Evolutionary conservation across 2,113 vertebrate species (phyloP), one percentile per base, ranked within the genome.

Genomic region (Sturnira hondurensis): DNA sequence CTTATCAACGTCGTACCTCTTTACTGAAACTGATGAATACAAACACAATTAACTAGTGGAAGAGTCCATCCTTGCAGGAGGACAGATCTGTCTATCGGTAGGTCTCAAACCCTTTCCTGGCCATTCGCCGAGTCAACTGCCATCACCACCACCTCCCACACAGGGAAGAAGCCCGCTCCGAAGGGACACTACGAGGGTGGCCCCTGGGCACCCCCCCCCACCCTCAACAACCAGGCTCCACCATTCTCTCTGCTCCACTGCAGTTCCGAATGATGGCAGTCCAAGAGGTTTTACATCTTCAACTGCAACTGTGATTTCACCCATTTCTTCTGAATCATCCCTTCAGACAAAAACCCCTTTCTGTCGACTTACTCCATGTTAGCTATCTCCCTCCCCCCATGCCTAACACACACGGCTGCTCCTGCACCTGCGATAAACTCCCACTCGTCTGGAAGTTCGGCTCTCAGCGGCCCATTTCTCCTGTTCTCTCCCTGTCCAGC

Each of bases 21-120:
- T 43, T 38, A 78, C 67, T 71, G 76, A 94, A 89, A 94, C 45
- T 67, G 63, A 50, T 93, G 36, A 91, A 86, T 12, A 14, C 41
- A 58, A 92, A 65, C 19, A 92, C 52, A 86, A 82, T 67, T 65
- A 92, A 77, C 45, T 73, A 24, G 38, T 81, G 65, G 67, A 50
- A 74, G 16, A 84, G 20, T 28, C 16, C 82, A 52, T 71, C 22
- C 7, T 92, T 86, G 52, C 61, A 54, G 77, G 31, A 52, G n/a
- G 52, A 88, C 88, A 9, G 52, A 56, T 45, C 65, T 61, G 26
- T 61, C 58, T 61, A 86, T 36, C 28, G 38, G n/a, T 9, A 74
- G 47, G 70, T 86, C 50, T 45, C 52, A 86, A 77, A 10, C 70
- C 28, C 36, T 58, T n/a, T 81, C 43, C 47, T 54, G n/a, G 31